Base-by-base conservation (phyloP, 2,113 vertebrate genomes). In the Aleadryas rufinucha region DNA sequence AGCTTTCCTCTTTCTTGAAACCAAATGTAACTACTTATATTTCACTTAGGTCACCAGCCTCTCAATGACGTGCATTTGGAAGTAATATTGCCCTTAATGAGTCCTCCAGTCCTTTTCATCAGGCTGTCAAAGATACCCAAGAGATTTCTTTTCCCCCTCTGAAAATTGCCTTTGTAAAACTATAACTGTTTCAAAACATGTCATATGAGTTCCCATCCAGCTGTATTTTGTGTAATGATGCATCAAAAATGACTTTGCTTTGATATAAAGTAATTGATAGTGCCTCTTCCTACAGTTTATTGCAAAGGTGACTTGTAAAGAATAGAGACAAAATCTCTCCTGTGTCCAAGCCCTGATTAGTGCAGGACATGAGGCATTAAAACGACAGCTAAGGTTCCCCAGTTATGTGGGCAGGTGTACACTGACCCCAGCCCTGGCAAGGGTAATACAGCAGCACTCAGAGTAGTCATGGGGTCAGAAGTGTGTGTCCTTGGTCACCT, bases 1-100 rank as follows among this genome's bases (percentile, higher is more conserved):
- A 88, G 13, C 68, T 92, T 93, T 96, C 68, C 13, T 28, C n/a
- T 89, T 95, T 88, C 54, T 90, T 92, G 80, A 86, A 94, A 93
- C 59, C 52, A 94, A 75, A 66, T 82, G 27, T 59, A 96, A 53
- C 69, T 92, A 49, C 70, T 94, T 96, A 18, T 3, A 26, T 91
- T 95, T 94, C 70, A 61, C 45, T 90, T 65, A 82, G 85, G 74
- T 84, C 16, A 9, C 37, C 30, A 69, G 49, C n/a, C 54, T 95
- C 86, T 92, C 66, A 89, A 71, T 85, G 44, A 60, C 30, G 45
- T 66, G 7, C 35, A 60, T 93, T 96, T 95, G 74, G 45, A 95
- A 94, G 39, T 82, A 87, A 84, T 80, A 30, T 7, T 91, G 26
- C n/a, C 26, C 13, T 59, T 83, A 79, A 89, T 89, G 72, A 84